A percentile compares a stretch with the other conserved stretches of the same genome.
Conservation (phyloP, 2,888 invertebrate genomes). For the Achlya flavicornis region DNA sequence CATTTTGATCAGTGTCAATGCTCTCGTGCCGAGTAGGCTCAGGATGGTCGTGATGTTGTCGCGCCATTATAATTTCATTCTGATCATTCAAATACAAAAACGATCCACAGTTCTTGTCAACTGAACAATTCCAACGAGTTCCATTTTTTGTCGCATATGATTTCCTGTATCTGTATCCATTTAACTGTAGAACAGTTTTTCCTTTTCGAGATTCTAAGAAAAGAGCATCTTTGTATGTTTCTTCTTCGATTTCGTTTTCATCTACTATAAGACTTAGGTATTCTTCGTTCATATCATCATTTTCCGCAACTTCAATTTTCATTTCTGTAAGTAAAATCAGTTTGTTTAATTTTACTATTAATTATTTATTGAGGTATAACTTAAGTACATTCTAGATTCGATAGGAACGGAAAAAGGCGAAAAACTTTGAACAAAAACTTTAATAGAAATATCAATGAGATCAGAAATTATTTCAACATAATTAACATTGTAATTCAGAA, state of each 20-base stretch:
- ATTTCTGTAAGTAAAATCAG: not conserved
- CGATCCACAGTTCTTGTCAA: conserved; percentile 57
- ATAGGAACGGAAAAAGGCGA: not conserved
- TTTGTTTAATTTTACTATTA: not conserved
- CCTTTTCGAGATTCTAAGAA: conserved; percentile 60
- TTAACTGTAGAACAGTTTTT: conserved; percentile 58
- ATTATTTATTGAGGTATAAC: not conserved
- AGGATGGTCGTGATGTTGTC: conserved; percentile 56
- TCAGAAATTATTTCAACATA: not conserved
- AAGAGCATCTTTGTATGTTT: conserved; percentile 40
- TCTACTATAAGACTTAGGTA: conserved; percentile 27
- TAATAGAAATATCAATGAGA: conserved; percentile 5
- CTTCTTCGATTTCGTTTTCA: conserved; percentile 27
- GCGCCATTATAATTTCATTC: conserved; percentile 60
- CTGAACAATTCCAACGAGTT: conserved; percentile 63
- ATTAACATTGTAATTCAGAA: conserved; percentile 2
- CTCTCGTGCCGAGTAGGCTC: conserved; percentile 29
- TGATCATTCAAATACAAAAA: conserved; percentile 59
- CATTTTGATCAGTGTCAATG: conserved; percentile 39
- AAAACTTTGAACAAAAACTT: not conserved
- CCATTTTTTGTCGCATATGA: conserved; percentile 58
- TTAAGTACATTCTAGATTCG: not conserved
- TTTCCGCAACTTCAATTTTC: conserved; percentile 17
- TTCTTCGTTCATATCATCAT: conserved; percentile 18
- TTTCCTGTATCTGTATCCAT: conserved; percentile 62